Evolutionary conservation across 2,113 vertebrate genomes (phyloP).

Genomic region (Amazona vittata): DNA sequence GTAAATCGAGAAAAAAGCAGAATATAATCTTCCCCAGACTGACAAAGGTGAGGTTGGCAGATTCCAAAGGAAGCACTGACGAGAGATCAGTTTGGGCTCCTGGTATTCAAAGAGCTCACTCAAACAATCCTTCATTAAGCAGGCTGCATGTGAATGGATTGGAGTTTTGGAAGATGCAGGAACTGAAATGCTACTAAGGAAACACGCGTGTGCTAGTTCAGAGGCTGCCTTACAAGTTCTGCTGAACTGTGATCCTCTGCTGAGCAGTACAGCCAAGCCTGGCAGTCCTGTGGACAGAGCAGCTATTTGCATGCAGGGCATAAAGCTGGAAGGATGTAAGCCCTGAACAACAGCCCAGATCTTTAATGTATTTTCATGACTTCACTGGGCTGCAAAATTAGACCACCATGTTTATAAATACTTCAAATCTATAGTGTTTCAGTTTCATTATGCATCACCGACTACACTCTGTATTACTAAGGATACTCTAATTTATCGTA

Average conservation of each 20-base stretch:
- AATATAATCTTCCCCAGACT: neutral
- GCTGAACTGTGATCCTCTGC: neutral
- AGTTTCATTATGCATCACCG: neutral
- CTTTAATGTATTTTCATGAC: neutral
- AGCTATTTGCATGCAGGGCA: neutral
- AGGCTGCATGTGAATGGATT: neutral
- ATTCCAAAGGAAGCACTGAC: neutral
- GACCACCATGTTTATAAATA: neutral
- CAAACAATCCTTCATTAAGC: neutral
- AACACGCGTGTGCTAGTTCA: neutral
- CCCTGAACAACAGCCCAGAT: neutral
- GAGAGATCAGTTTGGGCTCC: neutral
- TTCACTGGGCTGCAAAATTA: neutral
- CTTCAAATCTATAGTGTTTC: neutral
- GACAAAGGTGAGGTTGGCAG: neutral
- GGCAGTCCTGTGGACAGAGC: neutral
- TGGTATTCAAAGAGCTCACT: neutral
- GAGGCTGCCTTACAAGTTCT: neutral
- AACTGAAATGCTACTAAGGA: neutral
- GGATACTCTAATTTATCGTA: neutral
- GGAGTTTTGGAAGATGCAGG: neutral
- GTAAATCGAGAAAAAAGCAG: neutral
- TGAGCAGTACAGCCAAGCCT: neutral
- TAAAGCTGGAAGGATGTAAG: neutral
- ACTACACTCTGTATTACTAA: neutral